Evolutionary conservation across 2,888 invertebrate genomes (phyloP), one percentile per base, ranked within the genome.

Genomic region (Athrips mouffetella): DNA sequence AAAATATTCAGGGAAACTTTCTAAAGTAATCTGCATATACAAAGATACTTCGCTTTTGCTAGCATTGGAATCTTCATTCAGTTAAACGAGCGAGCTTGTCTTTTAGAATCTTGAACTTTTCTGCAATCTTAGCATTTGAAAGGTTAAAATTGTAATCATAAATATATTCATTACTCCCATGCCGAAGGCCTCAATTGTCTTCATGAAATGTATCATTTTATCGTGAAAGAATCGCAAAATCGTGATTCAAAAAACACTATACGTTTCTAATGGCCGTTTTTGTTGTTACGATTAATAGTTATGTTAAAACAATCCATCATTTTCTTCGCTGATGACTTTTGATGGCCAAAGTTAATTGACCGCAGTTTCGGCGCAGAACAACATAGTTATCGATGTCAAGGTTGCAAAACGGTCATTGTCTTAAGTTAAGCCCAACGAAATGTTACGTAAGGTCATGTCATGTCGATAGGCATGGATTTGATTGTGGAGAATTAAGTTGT

Each of bases 271-370:
- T 10, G 42, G 18, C 20, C 8, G 13, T 11, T 40, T 27, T 21
- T n/a, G 18, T 11, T 33, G 35, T 33, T 47, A 42, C 42, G 25
- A 47, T 41, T 47, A 50, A 50, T 50, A 37, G 47, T 47, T 47
- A 42, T 49, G 25, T 20, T 44, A 13, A 46, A 45, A 31, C 16
- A 23, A 31, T 18, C 50, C 15, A 51, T 51, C 48, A 45, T 45
- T 47, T 47, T 45, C 16, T 16, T 30, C 18, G 27, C 39, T 29
- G 31, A 47, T 47, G 31, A 37, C 21, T 47, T 47, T 30, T 40
- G 47, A 39, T 40, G 50, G 50, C 31, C 47, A 13, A 18, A 27
- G 15, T 50, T 50, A 47, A 50, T 50, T 37, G 47, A 33, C 25
- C 7, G 47, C 42, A 25, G 30, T 50, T 37, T 50, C 13, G 37